Conservation (phyloP, 2,113 vertebrate species). For the Tychaedon coryphoeus region DNA sequence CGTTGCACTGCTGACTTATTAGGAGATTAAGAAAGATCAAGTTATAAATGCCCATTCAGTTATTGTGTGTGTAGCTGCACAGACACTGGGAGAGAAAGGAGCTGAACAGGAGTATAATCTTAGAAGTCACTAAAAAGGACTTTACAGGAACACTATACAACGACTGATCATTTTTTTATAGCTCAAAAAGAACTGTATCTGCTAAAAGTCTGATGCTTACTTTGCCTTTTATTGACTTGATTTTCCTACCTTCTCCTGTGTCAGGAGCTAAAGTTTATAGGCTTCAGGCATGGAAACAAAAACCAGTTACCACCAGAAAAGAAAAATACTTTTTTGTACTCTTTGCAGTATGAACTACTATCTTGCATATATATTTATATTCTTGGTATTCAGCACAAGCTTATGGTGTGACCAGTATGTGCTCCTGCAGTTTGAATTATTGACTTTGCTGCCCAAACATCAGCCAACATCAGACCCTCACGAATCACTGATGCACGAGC, state of each 20-base stretch:
- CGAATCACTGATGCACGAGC: not conserved
- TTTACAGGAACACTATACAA: not conserved
- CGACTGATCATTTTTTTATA: not conserved
- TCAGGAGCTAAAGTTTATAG: not conserved
- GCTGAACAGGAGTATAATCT: not conserved
- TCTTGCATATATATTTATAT: not conserved
- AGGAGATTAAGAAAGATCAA: not conserved
- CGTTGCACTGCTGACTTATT: not conserved
- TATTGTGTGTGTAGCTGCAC: accelerated
- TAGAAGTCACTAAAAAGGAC: not conserved
- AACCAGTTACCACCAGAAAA: not conserved
- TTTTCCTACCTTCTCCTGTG: not conserved
- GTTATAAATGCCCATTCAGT: not conserved
- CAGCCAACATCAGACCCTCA: not conserved
- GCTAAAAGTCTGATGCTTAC: not conserved
- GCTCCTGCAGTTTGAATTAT: not conserved
- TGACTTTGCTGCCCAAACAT: not conserved
- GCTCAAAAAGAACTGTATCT: not conserved
- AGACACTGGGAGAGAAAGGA: not conserved
- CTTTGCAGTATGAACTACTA: not conserved
- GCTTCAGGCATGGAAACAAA: not conserved
- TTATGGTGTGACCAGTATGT: not conserved
- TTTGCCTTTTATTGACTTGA: not conserved
- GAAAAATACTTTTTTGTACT: not conserved
- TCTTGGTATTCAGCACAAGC: not conserved